Base-by-base conservation (phyloP, 1,140 invertebrate genomes). In the Tigriopus japonicus region DNA sequence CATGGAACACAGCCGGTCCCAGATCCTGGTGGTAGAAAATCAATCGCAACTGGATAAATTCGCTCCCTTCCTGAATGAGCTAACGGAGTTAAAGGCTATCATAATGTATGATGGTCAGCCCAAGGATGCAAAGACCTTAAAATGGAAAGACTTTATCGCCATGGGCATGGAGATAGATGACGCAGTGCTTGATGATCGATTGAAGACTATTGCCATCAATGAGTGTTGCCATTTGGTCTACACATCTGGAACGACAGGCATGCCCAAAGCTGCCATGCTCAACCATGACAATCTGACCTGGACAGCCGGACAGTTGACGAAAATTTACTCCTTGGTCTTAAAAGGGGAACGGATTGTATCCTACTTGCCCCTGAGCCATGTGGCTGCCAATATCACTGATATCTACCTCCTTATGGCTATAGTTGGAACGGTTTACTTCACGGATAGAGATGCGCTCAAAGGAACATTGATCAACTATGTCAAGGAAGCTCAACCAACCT, bases 191-290 rank as follows among this genome's bases (percentile, higher is more conserved):
- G 52, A 65, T 15, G 56, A 63, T 41, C 49, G 68, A 54, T 59
- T 69, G 14, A 52, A 42, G n/a, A 49, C 54, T 17, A 23, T 65
- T 14, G 65, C 66, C 1, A 52, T 66, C 56, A 95, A 95, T 69
- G 85, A 92, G 74, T 91, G 87, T 70, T 91, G 87, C 69, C 85
- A 83, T 41, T 72, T 95, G 45, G 86, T 94, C 52, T 95, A 89
- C 68, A 95, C 90, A 7, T 92, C 87, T 12, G 89, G 89, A 5
- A 94, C 90, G 0, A 84, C 87, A 52, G 89, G 89, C 14, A 79
- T 83, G 67, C 86, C 90, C n/a, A 95, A 95, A 72, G 89, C 81
- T 1, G 88, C 89, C 6, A 94, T 95, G 89, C 70, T 95, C 52
- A 84, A 80, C 64, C 89, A 95, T 68, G 89, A 93, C 71, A 89